Evolutionary conservation across 2,888 invertebrate species (phyloP).

Genomic region (Chloromyia formosa): DNA sequence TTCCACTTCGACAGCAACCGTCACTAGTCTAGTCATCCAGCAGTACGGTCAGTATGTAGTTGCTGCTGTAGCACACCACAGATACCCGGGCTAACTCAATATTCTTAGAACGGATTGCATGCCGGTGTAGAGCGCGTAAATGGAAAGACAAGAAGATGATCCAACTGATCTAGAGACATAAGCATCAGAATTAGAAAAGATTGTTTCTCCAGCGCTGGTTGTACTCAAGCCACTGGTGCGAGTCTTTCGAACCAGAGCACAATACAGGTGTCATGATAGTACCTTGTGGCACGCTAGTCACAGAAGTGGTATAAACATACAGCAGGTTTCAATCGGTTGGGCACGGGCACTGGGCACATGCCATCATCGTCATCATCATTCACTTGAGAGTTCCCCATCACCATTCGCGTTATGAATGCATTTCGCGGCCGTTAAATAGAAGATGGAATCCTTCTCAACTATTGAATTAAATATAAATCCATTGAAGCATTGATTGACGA

Average conservation of each 20-base stretch:
- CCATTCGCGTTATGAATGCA: conserved; percentile 24
- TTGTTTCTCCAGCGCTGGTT: not conserved
- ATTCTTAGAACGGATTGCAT: conserved; percentile 28
- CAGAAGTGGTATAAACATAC: not conserved
- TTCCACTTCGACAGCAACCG: conserved; percentile 27
- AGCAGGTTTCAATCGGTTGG: conserved; percentile 17
- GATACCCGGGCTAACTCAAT: too few species aligned
- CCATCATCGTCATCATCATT: conserved; percentile 12
- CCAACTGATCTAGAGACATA: not conserved
- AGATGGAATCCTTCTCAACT: conserved; percentile 3
- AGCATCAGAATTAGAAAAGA: not conserved
- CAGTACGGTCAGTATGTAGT: not conserved
- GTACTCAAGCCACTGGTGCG: not conserved
- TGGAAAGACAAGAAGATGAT: conserved; percentile 10
- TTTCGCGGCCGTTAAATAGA: conserved; percentile 3
- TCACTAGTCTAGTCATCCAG: not conserved
- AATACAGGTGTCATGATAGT: conserved; percentile 25
- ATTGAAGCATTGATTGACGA: not conserved
- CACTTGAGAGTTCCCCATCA: too few species aligned
- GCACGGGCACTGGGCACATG: conserved; percentile 9
- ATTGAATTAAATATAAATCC: conserved; percentile 21
- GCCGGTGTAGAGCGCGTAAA: conserved; percentile 11
- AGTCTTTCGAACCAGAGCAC: not conserved
- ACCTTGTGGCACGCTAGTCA: conserved; percentile 16
- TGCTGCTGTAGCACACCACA: not conserved